Evolutionary conservation across 2,888 invertebrate genomes (phyloP).

Genomic region (Cosmia trapezina): DNA sequence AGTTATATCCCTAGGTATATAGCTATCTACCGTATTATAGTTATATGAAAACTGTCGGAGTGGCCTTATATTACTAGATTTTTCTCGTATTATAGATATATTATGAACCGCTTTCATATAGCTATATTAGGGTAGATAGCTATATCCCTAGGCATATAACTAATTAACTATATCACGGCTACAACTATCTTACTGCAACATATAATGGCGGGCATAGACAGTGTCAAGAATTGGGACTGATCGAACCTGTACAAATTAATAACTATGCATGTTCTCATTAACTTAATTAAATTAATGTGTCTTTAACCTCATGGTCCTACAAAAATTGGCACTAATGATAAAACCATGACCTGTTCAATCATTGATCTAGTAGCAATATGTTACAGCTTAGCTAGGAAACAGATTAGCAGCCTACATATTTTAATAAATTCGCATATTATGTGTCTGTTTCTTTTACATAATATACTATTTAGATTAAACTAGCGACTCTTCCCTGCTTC

Average conservation of each 20-base stretch:
- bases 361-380: conserved; percentile 1
- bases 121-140: no score
- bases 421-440: conserved; percentile 33
- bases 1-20: no score
- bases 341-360: conserved; percentile 29
- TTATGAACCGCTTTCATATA: no score
- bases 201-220: not conserved
- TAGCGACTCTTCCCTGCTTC: no score
- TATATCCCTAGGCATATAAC: no score
- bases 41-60: no score
- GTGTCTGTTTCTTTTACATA: conserved; percentile 22
- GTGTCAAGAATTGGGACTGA: not conserved
- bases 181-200: no score
- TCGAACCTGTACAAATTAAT: not conserved
- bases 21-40: no score
- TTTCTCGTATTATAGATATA: no score
- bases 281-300: not conserved
- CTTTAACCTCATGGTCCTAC: not conserved
- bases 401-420: conserved; percentile 4
- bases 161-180: no score
- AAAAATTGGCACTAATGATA: conserved; percentile 9
- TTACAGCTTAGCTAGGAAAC: conserved; percentile 6
- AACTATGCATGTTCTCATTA: not conserved
- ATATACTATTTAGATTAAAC: not conserved
- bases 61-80: no score